Evolutionary conservation across 2,113 vertebrate genomes (phyloP).

Genomic region (Chaetorhynchus papuensis): DNA sequence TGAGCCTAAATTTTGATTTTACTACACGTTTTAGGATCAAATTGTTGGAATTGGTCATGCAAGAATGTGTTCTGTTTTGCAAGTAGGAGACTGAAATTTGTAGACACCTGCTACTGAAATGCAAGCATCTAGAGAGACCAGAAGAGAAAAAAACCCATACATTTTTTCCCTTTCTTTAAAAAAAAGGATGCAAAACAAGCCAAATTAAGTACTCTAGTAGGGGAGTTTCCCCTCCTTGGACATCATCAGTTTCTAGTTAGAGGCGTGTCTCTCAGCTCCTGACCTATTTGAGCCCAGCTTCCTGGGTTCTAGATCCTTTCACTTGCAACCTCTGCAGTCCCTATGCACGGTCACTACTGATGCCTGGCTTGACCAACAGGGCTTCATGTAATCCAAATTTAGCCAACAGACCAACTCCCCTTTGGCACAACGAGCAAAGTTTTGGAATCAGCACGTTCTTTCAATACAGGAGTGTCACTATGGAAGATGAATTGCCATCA

Average conservation of each 20-base stretch:
- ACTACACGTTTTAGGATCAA: background rate
- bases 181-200: background rate
- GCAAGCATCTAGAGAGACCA: background rate
- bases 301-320: background rate
- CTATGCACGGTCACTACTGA: background rate
- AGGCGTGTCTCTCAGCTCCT: background rate
- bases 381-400: background rate
- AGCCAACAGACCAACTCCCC: background rate
- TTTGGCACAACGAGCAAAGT: background rate
- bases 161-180: background rate
- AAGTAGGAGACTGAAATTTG: background rate
- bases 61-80: background rate
- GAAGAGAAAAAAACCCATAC: background rate
- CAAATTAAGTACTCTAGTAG: background rate
- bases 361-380: background rate
- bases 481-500: accelerated
- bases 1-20: background rate
- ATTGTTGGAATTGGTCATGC: background rate
- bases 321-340: background rate
- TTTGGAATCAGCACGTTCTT: background rate
- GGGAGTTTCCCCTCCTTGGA: accelerated
- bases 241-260: background rate
- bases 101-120: background rate
- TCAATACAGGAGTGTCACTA: background rate
- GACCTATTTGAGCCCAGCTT: background rate